Percentiles rank a stretch among this genome's conserved stretches.
These are phyloP conservation scores for Andrena bicolor DNA, from an alignment of 2,888 invertebrate species.

Conservation along the genomic window DNA sequence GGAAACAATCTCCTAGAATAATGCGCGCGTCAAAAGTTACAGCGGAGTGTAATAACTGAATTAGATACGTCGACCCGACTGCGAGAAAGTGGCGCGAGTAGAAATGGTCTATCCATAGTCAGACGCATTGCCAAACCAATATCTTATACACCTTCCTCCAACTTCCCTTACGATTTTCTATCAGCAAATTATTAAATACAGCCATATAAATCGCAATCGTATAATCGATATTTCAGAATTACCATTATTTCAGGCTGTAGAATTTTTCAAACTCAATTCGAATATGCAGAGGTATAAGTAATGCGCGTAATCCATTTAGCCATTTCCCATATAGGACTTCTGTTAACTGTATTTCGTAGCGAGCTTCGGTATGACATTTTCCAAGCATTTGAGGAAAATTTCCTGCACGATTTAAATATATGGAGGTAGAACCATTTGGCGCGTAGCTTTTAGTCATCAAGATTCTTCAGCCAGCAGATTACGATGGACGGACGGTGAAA, in stretches of 20 bases:
- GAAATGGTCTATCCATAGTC: conserved; percentile 1
- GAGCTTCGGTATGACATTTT: neutral
- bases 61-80: neutral
- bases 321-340: neutral
- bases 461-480: neutral
- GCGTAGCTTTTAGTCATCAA: neutral
- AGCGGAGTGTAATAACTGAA: neutral
- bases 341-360: neutral
- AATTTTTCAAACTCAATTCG: neutral
- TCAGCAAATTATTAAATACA: neutral
- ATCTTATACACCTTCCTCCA: too few species aligned
- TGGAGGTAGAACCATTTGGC: too few species aligned
- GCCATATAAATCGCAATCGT: neutral
- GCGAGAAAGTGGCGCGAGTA: neutral
- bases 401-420: too few species aligned
- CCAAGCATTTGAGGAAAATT: neutral
- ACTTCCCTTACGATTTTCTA: too few species aligned
- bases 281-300: neutral
- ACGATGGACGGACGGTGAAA: neutral
- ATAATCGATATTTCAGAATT: neutral
- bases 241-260: neutral
- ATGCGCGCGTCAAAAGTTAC: conserved; percentile 7
- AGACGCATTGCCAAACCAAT: conserved; percentile 7
- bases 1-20: neutral
- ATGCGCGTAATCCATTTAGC: neutral